phyloP scores from a whole-genome alignment of 2,888 invertebrate species.

The Ceriagrion tenellum region DNA sequence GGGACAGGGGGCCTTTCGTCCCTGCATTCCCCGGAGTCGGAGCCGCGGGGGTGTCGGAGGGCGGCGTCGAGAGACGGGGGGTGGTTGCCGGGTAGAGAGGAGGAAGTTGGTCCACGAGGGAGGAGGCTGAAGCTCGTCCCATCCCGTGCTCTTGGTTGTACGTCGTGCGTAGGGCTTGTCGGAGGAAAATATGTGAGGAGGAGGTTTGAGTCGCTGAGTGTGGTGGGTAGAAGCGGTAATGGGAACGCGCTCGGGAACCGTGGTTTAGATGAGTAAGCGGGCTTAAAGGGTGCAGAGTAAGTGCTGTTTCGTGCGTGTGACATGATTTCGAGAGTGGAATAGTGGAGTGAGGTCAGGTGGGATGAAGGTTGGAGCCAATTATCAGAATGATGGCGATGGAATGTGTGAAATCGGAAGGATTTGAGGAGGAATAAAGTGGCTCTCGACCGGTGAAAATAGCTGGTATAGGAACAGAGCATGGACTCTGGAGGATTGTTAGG shows the following conservation, averaged over 20 bases:
- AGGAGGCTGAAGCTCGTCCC: neutral
- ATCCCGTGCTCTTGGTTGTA: neutral
- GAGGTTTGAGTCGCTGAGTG: neutral
- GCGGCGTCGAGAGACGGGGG: neutral
- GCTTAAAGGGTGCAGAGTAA: neutral
- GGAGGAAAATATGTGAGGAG: neutral
- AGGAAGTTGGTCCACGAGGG: neutral
- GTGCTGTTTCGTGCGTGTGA: neutral
- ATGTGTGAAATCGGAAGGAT: neutral
- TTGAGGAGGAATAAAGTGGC: neutral
- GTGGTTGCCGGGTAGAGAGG: neutral
- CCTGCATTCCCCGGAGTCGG: neutral
- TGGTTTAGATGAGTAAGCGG: neutral
- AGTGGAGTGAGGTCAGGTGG: neutral
- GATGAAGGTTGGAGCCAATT: too few species aligned
- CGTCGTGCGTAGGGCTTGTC: neutral
- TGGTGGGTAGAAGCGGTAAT: neutral
- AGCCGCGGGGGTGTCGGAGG: neutral
- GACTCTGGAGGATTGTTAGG: too few species aligned
- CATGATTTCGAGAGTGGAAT: neutral
- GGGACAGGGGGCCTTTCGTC: neutral
- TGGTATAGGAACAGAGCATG: neutral
- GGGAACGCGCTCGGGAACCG: neutral
- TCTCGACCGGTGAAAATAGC: neutral
- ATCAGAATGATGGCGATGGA: neutral